Evolutionary conservation across 2,113 vertebrate species (phyloP).

Genomic region (Climacteris rufus): DNA sequence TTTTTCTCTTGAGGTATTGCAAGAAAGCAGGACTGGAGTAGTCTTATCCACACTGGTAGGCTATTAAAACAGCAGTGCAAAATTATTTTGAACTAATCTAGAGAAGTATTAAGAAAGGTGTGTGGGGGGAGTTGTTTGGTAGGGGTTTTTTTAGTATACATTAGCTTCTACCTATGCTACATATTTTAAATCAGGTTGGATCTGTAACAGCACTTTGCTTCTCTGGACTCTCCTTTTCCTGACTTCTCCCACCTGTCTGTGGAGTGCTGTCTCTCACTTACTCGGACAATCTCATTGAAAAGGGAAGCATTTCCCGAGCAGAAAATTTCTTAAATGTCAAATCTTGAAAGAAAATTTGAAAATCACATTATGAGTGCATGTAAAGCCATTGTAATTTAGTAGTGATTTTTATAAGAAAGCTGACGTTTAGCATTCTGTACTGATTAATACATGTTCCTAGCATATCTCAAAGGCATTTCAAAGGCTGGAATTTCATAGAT

Average conservation of each 20-base stretch:
- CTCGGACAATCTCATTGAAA: background rate
- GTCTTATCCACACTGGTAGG: background rate
- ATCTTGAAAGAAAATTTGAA: background rate
- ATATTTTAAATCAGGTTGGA: background rate
- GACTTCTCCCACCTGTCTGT: background rate
- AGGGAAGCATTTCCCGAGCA: background rate
- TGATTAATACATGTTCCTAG: background rate
- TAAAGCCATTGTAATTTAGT: background rate
- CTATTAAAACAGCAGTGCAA: background rate
- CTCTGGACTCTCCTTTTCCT: background rate
- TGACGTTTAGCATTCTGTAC: background rate
- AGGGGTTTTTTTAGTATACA: accelerated
- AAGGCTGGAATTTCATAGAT: background rate
- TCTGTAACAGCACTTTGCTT: background rate
- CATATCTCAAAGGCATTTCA: background rate
- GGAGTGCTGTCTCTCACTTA: background rate
- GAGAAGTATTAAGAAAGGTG: background rate
- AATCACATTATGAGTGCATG: background rate
- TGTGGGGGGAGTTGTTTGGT: accelerated
- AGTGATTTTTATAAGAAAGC: background rate
- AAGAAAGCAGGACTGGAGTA: background rate
- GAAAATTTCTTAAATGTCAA: background rate
- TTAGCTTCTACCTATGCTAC: background rate
- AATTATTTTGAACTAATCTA: background rate
- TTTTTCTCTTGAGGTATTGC: background rate